Base-by-base conservation (phyloP, 2,113 vertebrate species). In the Tyrannus savana region DNA sequence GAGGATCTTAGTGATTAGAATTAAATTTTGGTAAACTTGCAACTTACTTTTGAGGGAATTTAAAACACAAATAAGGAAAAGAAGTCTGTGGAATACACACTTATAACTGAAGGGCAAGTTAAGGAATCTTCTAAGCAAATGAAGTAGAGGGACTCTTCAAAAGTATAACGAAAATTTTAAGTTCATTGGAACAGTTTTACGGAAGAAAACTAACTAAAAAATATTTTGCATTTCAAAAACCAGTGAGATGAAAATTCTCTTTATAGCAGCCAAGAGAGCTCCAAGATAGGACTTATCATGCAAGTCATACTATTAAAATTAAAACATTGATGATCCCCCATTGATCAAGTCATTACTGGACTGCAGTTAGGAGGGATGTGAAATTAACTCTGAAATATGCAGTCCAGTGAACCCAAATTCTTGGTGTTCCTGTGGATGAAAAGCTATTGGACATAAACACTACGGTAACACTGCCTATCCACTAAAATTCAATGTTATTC, bases 191-290 rank as follows among this genome's bases (percentile, higher is more conserved):
- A 52, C 16, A 67, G 55, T 74, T 93, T 92, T 72, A 64, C 49
- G 67, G 87, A 90, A 93, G 59, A 89, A 76, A 88, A 62, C 58
- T 1, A 27, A 58, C 22, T 59, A 59, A 46, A 80, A 12, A 84
- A 15, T 74, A 49, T 76, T 94, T 69, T 78, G 46, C n/a, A 64
- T 93, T 89, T 90, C n/a, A 74, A 74, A 81, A 93, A 58, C 47
- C n/a, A 86, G 47, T 82, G 78, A 95, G 84, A 88, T 79, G 23
- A 85, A 87, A 79, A 47, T 73, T 92, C 28, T 86, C 44, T 89
- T 63, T 39, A 23, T 68, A 77, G 58, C 66, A 75, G 37, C 25
- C 76, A 37, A 66, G 25, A 78, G 41, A 66, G 35, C 46, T 72
- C 15, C 50, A 64, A 92, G 55, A 68, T 72, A 80, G 35, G 59